These are phyloP conservation scores for Epinephelus malabaricus DNA, from an alignment of 2,797 vertebrate species.

Conservation along the genomic window DNA sequence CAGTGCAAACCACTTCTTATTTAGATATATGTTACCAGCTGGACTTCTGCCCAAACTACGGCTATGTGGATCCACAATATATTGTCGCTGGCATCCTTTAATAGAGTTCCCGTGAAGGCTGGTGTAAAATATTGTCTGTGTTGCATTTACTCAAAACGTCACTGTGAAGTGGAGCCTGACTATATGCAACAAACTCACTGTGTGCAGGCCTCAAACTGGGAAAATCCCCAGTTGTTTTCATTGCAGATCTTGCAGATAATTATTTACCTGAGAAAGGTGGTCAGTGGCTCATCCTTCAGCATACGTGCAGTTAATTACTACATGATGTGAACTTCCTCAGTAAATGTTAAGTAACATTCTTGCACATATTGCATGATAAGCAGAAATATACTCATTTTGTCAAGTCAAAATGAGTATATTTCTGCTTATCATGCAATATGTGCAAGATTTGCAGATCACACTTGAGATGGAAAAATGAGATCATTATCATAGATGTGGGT, in stretches of 20 bases:
- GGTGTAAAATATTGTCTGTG: background rate
- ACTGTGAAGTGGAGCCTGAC: background rate
- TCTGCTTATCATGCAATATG: background rate
- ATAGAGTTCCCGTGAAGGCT: background rate
- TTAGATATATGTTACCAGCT: background rate
- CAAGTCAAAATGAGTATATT: background rate
- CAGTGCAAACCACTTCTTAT: background rate
- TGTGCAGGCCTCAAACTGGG: background rate
- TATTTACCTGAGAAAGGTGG: background rate
- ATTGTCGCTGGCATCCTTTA: background rate
- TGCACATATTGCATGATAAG: no score
- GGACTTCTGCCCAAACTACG: background rate
- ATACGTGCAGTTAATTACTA: background rate
- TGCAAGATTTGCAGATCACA: background rate
- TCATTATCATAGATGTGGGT: background rate
- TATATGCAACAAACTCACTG: background rate
- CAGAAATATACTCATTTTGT: no score
- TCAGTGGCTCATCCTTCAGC: background rate
- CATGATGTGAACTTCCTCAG: background rate
- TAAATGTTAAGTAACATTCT: background rate
- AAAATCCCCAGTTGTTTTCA: background rate
- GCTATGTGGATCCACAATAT: background rate
- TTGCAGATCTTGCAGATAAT: slow-evolving; percentile 2
- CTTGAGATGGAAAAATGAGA: background rate
- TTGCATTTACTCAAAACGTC: background rate